These are phyloP conservation scores for Tethya wilhelma DNA, from an alignment of 37 sponge, comb jelly and placozoan species.

Conservation along the genomic window DNA sequence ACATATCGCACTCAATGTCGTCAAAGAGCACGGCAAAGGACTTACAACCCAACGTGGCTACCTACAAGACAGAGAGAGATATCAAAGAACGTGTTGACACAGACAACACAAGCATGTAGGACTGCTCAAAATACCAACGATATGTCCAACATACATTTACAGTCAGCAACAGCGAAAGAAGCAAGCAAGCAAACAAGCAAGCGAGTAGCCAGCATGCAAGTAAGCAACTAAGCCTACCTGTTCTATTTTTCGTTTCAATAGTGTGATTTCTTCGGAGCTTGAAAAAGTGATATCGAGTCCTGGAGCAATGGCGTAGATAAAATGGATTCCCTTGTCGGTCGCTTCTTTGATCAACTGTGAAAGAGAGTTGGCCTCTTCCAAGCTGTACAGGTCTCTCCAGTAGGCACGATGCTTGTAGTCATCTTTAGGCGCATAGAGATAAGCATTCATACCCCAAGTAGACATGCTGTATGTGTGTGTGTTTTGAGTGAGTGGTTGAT, in stretches of 20 bases:
- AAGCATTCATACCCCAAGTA: conserved; percentile 80
- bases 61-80: conserved; percentile 30
- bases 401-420: conserved; percentile 92
- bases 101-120: neutral
- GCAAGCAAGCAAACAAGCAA: too few species aligned
- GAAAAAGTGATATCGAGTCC: conserved; percentile 95
- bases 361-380: conserved; percentile 77
- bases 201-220: too few species aligned
- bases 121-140: neutral
- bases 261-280: conserved; percentile 61
- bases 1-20: conserved; percentile 91
- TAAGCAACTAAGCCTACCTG: too few species aligned
- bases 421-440: conserved; percentile 98
- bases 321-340: conserved; percentile 47
- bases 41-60: conserved; percentile 81
- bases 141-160: neutral
- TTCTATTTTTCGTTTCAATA: conserved; percentile 85
- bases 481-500: neutral
- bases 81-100: too few species aligned
- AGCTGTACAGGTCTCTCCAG: conserved; percentile 90
- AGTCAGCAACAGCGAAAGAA: too few species aligned
- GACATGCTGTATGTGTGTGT: conserved; percentile 66
- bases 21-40: conserved; percentile 96
- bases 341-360: conserved; percentile 67
- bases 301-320: conserved; percentile 96